These are phyloP conservation scores for Liposcelis brunnea DNA, from an alignment of 2,888 invertebrate genomes.

Conservation along the genomic window DNA sequence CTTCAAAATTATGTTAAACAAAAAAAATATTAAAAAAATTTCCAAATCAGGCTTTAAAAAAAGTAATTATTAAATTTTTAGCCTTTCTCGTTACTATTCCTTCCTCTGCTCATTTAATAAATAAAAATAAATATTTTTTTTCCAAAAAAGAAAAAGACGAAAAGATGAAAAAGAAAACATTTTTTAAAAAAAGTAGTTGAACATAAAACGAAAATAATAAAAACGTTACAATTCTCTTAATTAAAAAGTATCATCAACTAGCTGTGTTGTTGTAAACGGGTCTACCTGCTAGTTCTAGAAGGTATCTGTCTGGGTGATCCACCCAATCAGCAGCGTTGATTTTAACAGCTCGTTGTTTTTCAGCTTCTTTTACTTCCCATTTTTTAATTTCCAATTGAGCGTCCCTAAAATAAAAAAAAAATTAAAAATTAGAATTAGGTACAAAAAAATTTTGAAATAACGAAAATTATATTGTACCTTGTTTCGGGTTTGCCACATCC, in stretches of 20 bases:
- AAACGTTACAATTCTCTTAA: too few relatives aligned
- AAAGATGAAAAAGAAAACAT: too few relatives aligned
- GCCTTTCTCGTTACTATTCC: too few relatives aligned
- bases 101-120: too few relatives aligned
- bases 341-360: slow-evolving; percentile 70
- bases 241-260: neutral
- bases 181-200: too few relatives aligned
- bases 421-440: neutral
- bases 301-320: slow-evolving; percentile 76
- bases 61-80: too few relatives aligned
- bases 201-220: too few relatives aligned
- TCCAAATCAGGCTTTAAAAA: too few relatives aligned
- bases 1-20: too few relatives aligned
- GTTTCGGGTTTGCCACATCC: slow-evolving; percentile 57
- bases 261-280: slow-evolving; percentile 20
- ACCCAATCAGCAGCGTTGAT: slow-evolving; percentile 82
- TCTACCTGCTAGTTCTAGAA: slow-evolving; percentile 72
- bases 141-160: too few relatives aligned
- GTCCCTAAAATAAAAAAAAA: slow-evolving; percentile 38
- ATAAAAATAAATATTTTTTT: too few relatives aligned
- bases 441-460: slow-evolving; percentile 1
- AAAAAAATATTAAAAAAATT: too few relatives aligned
- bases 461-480: slow-evolving; percentile 26
- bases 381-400: slow-evolving; percentile 77
- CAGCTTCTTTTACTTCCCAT: slow-evolving; percentile 80